phyloP scores from a whole-genome alignment of 2,113 vertebrate genomes.

The Oenanthe melanoleuca region DNA sequence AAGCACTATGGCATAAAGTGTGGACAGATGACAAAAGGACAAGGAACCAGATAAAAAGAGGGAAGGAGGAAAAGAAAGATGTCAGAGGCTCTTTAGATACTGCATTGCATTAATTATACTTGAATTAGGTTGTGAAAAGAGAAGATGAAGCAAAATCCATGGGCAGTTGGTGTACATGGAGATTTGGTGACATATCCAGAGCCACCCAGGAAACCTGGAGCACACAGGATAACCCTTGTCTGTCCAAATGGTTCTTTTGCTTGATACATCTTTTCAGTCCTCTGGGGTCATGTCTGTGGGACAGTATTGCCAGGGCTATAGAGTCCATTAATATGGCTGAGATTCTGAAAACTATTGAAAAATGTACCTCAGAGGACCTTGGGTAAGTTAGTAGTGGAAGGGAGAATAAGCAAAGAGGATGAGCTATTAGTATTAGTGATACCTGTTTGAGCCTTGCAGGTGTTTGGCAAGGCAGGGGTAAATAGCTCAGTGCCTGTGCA shows the following conservation, averaged over 20 bases:
- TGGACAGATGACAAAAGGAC: background rate
- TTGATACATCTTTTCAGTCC: background rate
- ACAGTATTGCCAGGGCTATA: background rate
- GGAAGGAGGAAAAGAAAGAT: background rate
- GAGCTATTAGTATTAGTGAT: background rate
- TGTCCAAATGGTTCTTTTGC: background rate
- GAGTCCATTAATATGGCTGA: background rate
- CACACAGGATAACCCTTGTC: background rate
- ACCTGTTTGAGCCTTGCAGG: background rate
- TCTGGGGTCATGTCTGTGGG: background rate
- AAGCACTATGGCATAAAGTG: background rate
- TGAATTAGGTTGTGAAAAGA: background rate
- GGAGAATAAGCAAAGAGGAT: background rate
- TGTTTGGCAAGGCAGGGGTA: background rate
- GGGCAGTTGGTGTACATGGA: background rate
- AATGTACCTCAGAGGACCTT: background rate
- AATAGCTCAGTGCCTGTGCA: background rate
- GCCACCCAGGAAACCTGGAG: background rate
- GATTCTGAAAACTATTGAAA: background rate
- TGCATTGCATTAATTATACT: background rate
- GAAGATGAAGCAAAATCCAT: background rate
- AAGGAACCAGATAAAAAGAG: background rate
- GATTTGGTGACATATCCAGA: background rate
- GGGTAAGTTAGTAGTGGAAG: background rate
- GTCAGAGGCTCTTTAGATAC: background rate